Evolutionary conservation across 2,113 vertebrate genomes (phyloP).

Genomic region (Tachysurus fulvidraco): DNA sequence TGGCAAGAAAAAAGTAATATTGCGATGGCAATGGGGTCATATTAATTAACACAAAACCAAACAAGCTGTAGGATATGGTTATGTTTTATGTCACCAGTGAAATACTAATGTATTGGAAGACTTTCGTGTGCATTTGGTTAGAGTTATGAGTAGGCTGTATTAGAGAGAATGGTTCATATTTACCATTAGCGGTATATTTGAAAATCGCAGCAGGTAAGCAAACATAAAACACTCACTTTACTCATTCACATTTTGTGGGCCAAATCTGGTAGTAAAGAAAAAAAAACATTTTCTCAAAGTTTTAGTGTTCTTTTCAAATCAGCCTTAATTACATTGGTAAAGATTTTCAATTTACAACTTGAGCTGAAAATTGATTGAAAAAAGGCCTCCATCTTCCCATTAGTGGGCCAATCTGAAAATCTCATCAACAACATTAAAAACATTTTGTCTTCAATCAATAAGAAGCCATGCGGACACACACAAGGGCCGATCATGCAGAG

Average conservation of each 20-base stretch:
- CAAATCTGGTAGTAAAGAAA: constrained; percentile 33
- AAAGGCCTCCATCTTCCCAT: constrained; percentile 71
- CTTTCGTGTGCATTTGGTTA: constrained; percentile 8
- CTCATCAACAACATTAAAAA: constrained; percentile 83
- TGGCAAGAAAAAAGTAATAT: constrained; percentile 11
- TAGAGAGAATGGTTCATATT: background rate
- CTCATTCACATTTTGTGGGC: constrained; percentile 44
- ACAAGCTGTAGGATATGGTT: background rate
- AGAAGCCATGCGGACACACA: constrained; percentile 71
- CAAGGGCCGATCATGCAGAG: constrained; percentile 70
- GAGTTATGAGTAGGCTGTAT: background rate
- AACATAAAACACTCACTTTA: constrained; percentile 52
- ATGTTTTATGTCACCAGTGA: constrained; percentile 2
- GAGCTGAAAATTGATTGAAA: constrained; percentile 77
- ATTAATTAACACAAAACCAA: constrained; percentile 28
- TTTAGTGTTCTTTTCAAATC: constrained; percentile 72
- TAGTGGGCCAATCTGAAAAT: constrained; percentile 75
- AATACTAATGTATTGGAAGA: background rate
- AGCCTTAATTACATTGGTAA: constrained; percentile 74
- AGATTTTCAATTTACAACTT: constrained; percentile 80
- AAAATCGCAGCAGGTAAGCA: background rate
- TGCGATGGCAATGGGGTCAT: constrained; percentile 9
- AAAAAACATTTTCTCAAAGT: constrained; percentile 59
- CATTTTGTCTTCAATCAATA: constrained; percentile 79
- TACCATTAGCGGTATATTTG: background rate